Evolutionary conservation across 2,888 invertebrate genomes (phyloP), one percentile per base, ranked within the genome.

Genomic region (Baronia brevicornis): DNA sequence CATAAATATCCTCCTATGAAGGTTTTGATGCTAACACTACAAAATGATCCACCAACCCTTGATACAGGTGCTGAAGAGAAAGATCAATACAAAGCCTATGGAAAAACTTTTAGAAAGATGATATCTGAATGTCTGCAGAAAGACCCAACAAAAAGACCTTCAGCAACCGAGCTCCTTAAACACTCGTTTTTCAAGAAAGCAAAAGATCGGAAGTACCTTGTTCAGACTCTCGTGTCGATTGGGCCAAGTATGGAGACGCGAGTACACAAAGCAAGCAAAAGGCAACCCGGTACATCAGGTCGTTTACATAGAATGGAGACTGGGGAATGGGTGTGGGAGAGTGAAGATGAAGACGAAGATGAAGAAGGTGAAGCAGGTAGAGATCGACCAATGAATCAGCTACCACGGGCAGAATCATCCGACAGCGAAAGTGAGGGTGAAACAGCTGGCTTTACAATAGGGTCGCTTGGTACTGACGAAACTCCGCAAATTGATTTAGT

Each of bases 1-100:
- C 98, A 99, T 82, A 98, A 98, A 73, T 99, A 96, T 73, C 98
- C 99, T 19, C 98, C 99, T 2, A 99, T 99, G 98, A 99, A 99
- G 84, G 96, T 99, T 38, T 88, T 99, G 38, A 99, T 99, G 98
- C 86, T 99, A 49, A 99, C 99, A 0, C 86, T 99, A 37, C 98
- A 99, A 84, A 99, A 99, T 66, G 99, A 99, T 61, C 98, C 99
- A 12, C 99, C 99, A 3, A 94, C 94, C 5, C 84, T 99, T 45
- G 99, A 99, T 66, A 97, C 98, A 5, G 92, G 93, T 33, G 95
- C 97, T 3, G 98, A 98, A 56, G 96, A 98, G 55, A 97, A 97
- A 68, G 98, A 99, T 71, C 99, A 98, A 79, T 99, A 98, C 74
- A 98, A 98, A 84, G 93, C 93, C 5, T 98, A 98, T 70, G 98